These are phyloP conservation scores for Sebastes nivosus DNA, from an alignment of 2,797 vertebrate genomes.

Conservation along the genomic window DNA sequence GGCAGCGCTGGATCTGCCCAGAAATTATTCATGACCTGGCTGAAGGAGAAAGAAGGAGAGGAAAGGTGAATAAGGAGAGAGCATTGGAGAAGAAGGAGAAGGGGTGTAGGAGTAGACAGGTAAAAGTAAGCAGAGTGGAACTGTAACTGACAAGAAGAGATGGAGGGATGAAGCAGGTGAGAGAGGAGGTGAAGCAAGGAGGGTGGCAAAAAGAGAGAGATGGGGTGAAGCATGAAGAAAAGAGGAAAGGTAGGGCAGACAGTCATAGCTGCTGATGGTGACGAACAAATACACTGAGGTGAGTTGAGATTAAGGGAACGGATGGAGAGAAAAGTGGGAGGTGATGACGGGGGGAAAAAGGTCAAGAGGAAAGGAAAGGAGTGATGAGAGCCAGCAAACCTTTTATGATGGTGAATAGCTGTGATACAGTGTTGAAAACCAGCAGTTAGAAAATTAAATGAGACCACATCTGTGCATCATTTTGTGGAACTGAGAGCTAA, in stretches of 20 bases:
- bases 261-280: background rate
- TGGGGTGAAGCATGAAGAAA: conserved; percentile 10
- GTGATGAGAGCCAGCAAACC: background rate
- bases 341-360: background rate
- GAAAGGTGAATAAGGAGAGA: background rate
- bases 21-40: conserved; percentile 60
- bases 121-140: background rate
- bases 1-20: conserved; percentile 23
- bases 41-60: conserved; percentile 19
- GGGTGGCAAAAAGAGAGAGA: background rate
- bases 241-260: background rate
- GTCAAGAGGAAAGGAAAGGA: background rate
- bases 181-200: conserved; percentile 14
- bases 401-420: background rate
- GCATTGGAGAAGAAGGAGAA: background rate
- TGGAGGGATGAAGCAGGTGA: conserved; percentile 16
- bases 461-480: background rate
- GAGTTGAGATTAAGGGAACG: background rate
- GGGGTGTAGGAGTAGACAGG: background rate
- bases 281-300: background rate
- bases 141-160: background rate
- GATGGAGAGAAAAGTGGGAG: conserved; percentile 6
- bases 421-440: conserved; percentile 1
- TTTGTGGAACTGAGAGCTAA: background rate
- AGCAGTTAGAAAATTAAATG: background rate